These are phyloP conservation scores for Odontothrips loti DNA, from an alignment of 2,888 invertebrate genomes.

Conservation along the genomic window DNA sequence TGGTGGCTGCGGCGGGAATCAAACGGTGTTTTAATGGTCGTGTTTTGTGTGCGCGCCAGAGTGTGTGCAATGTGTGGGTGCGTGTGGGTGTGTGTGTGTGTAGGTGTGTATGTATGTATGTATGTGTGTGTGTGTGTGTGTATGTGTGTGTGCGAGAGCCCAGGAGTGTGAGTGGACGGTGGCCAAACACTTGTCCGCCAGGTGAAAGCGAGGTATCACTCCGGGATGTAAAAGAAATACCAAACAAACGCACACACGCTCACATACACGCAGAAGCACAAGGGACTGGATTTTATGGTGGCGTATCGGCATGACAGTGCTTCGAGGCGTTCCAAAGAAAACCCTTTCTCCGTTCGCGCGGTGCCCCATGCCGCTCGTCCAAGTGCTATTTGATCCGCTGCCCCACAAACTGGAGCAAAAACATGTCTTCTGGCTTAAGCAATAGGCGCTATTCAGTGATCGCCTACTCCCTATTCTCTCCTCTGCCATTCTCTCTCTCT, in stretches of 20 bases:
- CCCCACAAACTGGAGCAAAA: too few relatives aligned
- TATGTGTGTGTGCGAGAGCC: background rate
- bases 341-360: background rate
- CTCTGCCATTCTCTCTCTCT: constrained; percentile 13
- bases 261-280: too few relatives aligned
- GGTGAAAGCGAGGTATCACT: background rate
- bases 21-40: too few relatives aligned
- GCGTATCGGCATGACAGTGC: too few relatives aligned
- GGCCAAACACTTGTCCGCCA: background rate
- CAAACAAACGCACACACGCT: background rate
- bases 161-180: background rate
- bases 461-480: background rate
- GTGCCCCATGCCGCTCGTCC: background rate
- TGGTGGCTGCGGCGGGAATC: too few relatives aligned
- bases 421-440: too few relatives aligned
- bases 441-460: too few relatives aligned
- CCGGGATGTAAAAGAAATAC: constrained; percentile 2
- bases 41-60: too few relatives aligned
- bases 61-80: background rate
- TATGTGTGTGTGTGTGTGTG: background rate
- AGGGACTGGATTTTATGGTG: too few relatives aligned
- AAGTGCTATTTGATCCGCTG: too few relatives aligned
- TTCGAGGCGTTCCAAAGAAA: background rate
- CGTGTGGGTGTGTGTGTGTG: background rate
- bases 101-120: background rate